Evolutionary conservation across 2,888 invertebrate species (phyloP).

Genomic region (Emesis furor): DNA sequence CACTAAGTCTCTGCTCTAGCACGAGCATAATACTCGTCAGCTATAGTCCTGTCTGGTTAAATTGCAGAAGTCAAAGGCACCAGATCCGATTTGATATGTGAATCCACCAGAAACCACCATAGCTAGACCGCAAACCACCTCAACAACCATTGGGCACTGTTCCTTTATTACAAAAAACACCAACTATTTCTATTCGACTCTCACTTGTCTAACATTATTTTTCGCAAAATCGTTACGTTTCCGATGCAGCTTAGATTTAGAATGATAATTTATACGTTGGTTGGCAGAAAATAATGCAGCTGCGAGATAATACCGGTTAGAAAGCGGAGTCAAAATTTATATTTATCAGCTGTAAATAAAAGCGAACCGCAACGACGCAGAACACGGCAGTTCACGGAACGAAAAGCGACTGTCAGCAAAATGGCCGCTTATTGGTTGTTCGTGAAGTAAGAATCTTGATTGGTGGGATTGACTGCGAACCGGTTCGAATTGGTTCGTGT

Average conservation of each 20-base stretch:
- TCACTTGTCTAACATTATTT: slow-evolving; percentile 91
- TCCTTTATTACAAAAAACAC: slow-evolving; percentile 73
- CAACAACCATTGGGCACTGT: slow-evolving; percentile 88
- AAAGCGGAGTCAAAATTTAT: slow-evolving; percentile 71
- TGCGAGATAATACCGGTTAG: slow-evolving; percentile 80
- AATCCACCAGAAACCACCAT: slow-evolving; percentile 86
- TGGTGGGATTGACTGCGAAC: slow-evolving; percentile 88
- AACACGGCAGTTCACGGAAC: slow-evolving; percentile 80
- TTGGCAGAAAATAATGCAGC: slow-evolving; percentile 35
- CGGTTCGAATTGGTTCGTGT: slow-evolving; percentile 88
- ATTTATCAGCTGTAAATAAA: slow-evolving; percentile 80
- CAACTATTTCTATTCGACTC: slow-evolving; percentile 54
- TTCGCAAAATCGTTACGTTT: slow-evolving; percentile 35
- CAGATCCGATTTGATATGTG: slow-evolving; percentile 84
- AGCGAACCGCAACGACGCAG: slow-evolving; percentile 71
- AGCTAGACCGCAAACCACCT: slow-evolving; percentile 84
- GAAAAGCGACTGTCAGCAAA: slow-evolving; percentile 83
- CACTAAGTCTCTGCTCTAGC: slow-evolving; percentile 89
- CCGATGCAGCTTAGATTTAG: slow-evolving; percentile 31
- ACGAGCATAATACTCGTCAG: slow-evolving; percentile 91
- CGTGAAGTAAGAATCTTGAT: slow-evolving; percentile 85
- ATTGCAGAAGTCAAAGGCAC: slow-evolving; percentile 89
- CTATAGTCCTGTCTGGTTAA: slow-evolving; percentile 89
- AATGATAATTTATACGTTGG: slow-evolving; percentile 36
- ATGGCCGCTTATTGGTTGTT: slow-evolving; percentile 87